Conservation (phyloP, 1,140 invertebrate species). For the Atta colombica region DNA sequence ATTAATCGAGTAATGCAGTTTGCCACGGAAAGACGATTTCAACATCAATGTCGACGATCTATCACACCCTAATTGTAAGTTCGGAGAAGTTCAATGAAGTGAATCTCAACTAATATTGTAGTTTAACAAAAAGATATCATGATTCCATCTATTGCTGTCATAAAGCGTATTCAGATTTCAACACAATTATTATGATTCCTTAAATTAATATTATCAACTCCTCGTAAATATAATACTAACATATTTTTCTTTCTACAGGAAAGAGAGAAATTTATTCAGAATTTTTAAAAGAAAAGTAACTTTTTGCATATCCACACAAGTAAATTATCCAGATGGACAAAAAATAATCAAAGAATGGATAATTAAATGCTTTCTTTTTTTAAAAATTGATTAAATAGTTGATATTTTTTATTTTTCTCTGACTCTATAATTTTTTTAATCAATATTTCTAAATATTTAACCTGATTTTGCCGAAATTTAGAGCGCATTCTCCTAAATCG, state of each 20-base stretch:
- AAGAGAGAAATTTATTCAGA: not conserved
- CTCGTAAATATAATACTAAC: not conserved
- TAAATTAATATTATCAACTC: not conserved
- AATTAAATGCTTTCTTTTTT: no score
- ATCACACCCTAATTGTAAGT: constrained; percentile 15
- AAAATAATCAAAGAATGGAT: no score
- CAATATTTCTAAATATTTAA: no score
- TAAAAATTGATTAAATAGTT: no score
- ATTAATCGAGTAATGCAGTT: constrained; percentile 65
- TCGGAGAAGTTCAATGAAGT: constrained; percentile 9
- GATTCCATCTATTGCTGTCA: not conserved
- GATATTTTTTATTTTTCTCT: no score
- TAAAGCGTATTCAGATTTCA: not conserved
- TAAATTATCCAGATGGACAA: not conserved
- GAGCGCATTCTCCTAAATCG: no score
- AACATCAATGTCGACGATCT: constrained; percentile 24
- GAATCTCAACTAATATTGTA: constrained; percentile 19
- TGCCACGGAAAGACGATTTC: constrained; percentile 16
- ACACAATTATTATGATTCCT: not conserved
- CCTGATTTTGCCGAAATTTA: no score
- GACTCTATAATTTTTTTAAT: no score
- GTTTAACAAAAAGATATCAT: constrained; percentile 11
- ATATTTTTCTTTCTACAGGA: not conserved
- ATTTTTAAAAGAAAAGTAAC: not conserved
- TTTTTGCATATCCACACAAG: not conserved